A percentile compares a stretch with the other conserved stretches of the same genome.
Evolutionary conservation across 2,113 vertebrate genomes (phyloP).

Genomic region (Australoheros scitulus): DNA sequence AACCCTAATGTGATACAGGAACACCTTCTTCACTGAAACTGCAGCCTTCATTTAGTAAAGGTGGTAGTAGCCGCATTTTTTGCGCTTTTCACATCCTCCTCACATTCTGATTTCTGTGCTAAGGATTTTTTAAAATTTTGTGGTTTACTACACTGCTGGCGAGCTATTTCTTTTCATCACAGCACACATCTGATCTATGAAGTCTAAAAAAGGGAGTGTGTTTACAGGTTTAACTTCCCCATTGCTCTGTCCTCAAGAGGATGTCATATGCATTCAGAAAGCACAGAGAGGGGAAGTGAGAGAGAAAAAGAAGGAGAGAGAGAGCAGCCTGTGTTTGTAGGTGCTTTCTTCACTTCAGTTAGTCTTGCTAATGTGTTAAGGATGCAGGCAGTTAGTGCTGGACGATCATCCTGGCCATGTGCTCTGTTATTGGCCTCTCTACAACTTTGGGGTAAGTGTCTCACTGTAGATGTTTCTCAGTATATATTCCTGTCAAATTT

Average conservation of each 20-base stretch:
- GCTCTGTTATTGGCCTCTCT: conserved; percentile 39
- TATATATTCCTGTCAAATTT: not conserved
- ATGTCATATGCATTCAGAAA: conserved; percentile 65
- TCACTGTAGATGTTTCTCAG: not conserved
- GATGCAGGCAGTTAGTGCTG: conserved; percentile 48
- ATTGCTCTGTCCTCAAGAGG: conserved; percentile 55
- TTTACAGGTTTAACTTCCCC: conserved; percentile 61
- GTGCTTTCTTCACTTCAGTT: not conserved
- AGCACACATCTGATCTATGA: not conserved
- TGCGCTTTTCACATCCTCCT: not conserved
- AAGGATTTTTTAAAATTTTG: not conserved
- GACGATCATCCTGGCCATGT: conserved; percentile 40
- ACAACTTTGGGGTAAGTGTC: conserved; percentile 59
- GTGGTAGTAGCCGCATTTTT: not conserved
- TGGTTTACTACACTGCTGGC: not conserved
- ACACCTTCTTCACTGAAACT: not conserved
- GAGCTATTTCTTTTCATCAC: conserved; percentile 33
- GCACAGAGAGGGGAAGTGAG: conserved; percentile 38
- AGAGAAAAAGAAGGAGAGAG: conserved; percentile 16
- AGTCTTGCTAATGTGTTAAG: conserved; percentile 36
- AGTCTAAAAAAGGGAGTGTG: conserved; percentile 68
- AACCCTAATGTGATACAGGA: not conserved
- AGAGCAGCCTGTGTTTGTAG: not conserved
- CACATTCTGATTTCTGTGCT: not conserved
- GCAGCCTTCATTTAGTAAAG: not conserved